Percentiles rank a stretch among this genome's conserved stretches.
Evolutionary conservation across 2,888 invertebrate genomes (phyloP).

Genomic region (Oligia latruncula): DNA sequence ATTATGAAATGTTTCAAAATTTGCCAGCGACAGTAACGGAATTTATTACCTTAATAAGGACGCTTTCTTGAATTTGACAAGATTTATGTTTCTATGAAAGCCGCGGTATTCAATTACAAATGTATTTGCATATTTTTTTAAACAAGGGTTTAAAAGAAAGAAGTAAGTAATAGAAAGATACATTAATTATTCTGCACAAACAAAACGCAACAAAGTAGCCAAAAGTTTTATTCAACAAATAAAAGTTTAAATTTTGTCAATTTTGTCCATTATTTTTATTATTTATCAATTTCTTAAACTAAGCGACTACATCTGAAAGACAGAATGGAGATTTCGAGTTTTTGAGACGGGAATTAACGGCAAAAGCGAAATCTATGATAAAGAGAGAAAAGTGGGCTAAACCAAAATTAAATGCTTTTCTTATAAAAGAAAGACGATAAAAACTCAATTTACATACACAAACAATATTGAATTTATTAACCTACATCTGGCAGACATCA

Average conservation of each 20-base stretch:
- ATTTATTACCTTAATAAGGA: constrained; percentile 30
- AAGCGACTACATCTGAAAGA: not conserved
- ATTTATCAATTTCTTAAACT: not conserved
- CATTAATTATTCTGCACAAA: not conserved
- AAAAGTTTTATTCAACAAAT: not conserved
- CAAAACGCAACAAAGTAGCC: not conserved
- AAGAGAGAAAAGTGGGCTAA: not conserved
- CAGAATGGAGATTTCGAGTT: not conserved
- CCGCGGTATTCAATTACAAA: not conserved
- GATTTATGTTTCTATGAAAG: constrained; percentile 18
- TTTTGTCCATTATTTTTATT: not conserved
- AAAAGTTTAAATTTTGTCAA: not conserved
- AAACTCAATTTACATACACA: not conserved
- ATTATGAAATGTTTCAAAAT: constrained; percentile 3
- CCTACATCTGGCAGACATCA: not conserved
- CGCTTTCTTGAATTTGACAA: constrained; percentile 22
- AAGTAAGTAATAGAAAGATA: not conserved
- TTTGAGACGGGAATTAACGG: not conserved
- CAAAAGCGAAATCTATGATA: not conserved
- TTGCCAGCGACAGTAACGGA: not conserved
- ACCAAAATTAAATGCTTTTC: not conserved
- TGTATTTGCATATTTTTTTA: not conserved
- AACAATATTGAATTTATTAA: constrained; percentile 22
- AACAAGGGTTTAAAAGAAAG: not conserved
- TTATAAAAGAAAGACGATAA: not conserved